A percentile compares a stretch with the other conserved stretches of the same genome.
phyloP scores from a whole-genome alignment of 2,888 invertebrate species.

The Euproctis similis region DNA sequence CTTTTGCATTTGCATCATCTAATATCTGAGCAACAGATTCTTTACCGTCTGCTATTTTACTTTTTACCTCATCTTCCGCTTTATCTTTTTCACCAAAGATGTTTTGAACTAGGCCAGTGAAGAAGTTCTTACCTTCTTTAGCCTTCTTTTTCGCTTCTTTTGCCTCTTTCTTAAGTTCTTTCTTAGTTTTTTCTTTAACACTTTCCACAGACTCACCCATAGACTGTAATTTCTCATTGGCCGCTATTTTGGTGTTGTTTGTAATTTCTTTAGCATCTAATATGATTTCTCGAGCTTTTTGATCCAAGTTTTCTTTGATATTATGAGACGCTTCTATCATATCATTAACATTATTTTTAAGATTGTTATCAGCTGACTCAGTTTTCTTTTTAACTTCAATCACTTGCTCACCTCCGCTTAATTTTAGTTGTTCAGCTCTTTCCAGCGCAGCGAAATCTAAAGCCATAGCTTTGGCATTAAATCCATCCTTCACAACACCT shows the following conservation, averaged over 20 bases:
- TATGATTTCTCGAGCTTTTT: slow-evolving; percentile 44
- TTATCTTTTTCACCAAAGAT: slow-evolving; percentile 68
- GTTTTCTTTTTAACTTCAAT: slow-evolving; percentile 38
- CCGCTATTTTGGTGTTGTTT: slow-evolving; percentile 37
- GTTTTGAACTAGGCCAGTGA: slow-evolving; percentile 60
- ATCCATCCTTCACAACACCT: slow-evolving; percentile 43
- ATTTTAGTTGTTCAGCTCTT: slow-evolving; percentile 48
- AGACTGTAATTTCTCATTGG: slow-evolving; percentile 44
- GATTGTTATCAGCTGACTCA: slow-evolving; percentile 36
- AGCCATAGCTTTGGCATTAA: slow-evolving; percentile 53
- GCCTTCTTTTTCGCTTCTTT: slow-evolving; percentile 60
- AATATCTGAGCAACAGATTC: slow-evolving; percentile 47
- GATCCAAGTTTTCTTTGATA: slow-evolving; percentile 35
- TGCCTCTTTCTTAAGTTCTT: slow-evolving; percentile 43
- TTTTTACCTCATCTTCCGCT: slow-evolving; percentile 56
- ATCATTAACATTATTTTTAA: slow-evolving; percentile 44
- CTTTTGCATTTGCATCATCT: slow-evolving; percentile 47
- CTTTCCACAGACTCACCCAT: slow-evolving; percentile 44
- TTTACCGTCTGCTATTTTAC: slow-evolving; percentile 51
- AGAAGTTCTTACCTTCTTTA: slow-evolving; percentile 64
- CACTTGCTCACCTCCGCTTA: slow-evolving; percentile 37
- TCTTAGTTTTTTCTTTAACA: slow-evolving; percentile 44
- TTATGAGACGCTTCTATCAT: slow-evolving; percentile 37
- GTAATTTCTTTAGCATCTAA: slow-evolving; percentile 35
- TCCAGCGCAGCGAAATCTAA: slow-evolving; percentile 56